Conservation (phyloP, 2,888 invertebrate species). For the Cephus pygmeus region DNA sequence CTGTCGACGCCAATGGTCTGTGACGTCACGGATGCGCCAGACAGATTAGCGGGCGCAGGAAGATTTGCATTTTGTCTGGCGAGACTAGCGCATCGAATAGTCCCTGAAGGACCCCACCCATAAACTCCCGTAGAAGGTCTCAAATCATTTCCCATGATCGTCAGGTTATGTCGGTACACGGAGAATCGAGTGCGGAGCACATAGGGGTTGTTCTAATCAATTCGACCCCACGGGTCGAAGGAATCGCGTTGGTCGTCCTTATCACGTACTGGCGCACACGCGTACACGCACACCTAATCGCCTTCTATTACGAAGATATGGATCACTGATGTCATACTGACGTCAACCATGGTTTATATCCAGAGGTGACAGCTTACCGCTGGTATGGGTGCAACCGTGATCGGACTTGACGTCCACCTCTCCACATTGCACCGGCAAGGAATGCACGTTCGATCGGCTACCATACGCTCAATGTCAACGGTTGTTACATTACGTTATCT, state of each 20-base stretch:
- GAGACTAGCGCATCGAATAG: slow-evolving; percentile 32
- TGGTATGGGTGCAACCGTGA: slow-evolving; percentile 49
- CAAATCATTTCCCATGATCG: neutral
- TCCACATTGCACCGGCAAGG: slow-evolving; percentile 22
- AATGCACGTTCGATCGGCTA: slow-evolving; percentile 45
- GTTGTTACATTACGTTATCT: slow-evolving; percentile 5
- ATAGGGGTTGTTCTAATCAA: neutral
- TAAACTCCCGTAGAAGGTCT: slow-evolving; percentile 36
- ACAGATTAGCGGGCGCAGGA: slow-evolving; percentile 58
- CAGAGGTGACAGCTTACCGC: slow-evolving; percentile 58
- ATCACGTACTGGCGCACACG: slow-evolving; percentile 21
- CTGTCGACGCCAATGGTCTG: slow-evolving; percentile 49
- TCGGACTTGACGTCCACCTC: slow-evolving; percentile 46
- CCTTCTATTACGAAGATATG: slow-evolving; percentile 52
- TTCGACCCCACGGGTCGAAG: neutral
- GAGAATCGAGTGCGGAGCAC: neutral
- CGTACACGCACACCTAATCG: slow-evolving; percentile 24
- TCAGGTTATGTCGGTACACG: neutral
- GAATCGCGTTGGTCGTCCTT: neutral
- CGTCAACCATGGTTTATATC: slow-evolving; percentile 61
- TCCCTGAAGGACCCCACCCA: slow-evolving; percentile 44
- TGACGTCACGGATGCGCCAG: slow-evolving; percentile 61
- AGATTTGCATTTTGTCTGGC: slow-evolving; percentile 61
- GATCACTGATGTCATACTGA: slow-evolving; percentile 65
- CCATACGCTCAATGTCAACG: slow-evolving; percentile 25